Conservation (phyloP, 2,888 invertebrate genomes). For the Netelia fuscicornis region DNA sequence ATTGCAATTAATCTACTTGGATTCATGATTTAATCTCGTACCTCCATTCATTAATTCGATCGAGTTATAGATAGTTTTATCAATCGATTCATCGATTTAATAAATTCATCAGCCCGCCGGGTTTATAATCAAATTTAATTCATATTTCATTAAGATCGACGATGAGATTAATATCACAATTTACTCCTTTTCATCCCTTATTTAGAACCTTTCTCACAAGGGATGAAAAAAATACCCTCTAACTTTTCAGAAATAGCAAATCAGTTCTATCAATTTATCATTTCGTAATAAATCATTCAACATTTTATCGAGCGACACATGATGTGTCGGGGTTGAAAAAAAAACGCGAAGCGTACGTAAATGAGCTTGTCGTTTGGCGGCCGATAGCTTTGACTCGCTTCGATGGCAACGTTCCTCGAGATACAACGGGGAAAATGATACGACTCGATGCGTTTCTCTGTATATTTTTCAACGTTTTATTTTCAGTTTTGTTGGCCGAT, state of each 20-base stretch:
- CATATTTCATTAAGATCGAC: not conserved
- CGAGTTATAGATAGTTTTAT: no score
- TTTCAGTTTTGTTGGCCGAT: conserved; percentile 6
- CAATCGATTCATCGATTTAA: not conserved
- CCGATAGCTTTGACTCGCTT: conserved; percentile 8
- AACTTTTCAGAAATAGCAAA: no score
- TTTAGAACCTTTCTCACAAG: no score
- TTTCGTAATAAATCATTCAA: not conserved
- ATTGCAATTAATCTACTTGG: no score
- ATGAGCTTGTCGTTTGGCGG: not conserved
- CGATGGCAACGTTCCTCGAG: not conserved
- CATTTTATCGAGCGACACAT: not conserved
- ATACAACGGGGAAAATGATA: not conserved
- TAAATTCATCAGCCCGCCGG: not conserved
- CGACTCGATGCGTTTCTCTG: conserved; percentile 8
- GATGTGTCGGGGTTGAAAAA: not conserved
- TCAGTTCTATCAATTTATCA: no score
- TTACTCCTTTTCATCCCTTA: no score
- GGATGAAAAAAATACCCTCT: no score
- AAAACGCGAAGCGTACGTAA: not conserved
- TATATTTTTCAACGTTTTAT: conserved; percentile 40
- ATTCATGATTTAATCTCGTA: no score
- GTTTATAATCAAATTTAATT: not conserved
- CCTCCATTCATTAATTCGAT: no score
- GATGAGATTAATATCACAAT: not conserved